phyloP scores from a whole-genome alignment of 2,797 vertebrate species.

The Malacoraja senta region DNA sequence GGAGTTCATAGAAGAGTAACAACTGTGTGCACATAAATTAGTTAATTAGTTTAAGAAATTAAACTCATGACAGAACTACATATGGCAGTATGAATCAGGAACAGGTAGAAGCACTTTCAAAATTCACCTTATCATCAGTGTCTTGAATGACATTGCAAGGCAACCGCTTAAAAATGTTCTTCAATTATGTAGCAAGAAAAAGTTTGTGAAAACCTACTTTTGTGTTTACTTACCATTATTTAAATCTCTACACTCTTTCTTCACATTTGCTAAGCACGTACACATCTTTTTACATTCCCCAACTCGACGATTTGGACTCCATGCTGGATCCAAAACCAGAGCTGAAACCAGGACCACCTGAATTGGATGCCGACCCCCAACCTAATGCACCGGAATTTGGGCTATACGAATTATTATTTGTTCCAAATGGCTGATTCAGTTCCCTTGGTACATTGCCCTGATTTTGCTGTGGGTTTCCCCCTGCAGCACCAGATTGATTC shows the following conservation, averaged over 20 bases:
- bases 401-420: conserved; percentile 81
- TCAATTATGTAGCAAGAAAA: conserved; percentile 26
- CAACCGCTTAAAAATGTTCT: not conserved
- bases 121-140: conserved; percentile 12
- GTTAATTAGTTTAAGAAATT: not conserved
- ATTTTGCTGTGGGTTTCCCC: conserved; percentile 66
- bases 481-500: conserved; percentile 77
- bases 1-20: not conserved
- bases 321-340: conserved; percentile 90
- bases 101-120: not conserved
- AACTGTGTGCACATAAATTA: not conserved
- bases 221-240: conserved; percentile 35
- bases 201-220: not conserved
- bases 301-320: conserved; percentile 94
- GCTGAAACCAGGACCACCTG: conserved; percentile 76
- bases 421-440: conserved; percentile 80
- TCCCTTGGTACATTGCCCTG: conserved; percentile 80
- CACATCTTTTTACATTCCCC: conserved; percentile 81
- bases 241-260: conserved; percentile 18
- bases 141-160: conserved; percentile 12
- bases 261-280: conserved; percentile 20
- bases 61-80: not conserved
- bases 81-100: not conserved
- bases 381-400: conserved; percentile 80
- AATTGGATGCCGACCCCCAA: conserved; percentile 81